Percentiles rank a stretch among this genome's conserved stretches.
Evolutionary conservation across 2,113 vertebrate species (phyloP).

Genomic region (Burhinus oedicnemus): DNA sequence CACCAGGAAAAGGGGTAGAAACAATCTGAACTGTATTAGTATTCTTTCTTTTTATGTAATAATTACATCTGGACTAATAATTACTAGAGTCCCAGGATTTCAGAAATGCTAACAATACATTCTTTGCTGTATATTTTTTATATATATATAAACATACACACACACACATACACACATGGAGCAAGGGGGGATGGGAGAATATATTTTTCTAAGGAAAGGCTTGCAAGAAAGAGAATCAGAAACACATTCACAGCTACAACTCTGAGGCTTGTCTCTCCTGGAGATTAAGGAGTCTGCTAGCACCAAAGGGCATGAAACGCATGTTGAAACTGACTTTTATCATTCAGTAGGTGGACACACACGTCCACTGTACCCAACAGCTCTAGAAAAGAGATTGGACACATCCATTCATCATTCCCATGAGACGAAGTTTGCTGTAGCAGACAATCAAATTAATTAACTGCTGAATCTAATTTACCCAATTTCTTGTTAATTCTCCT

Average conservation of each 20-base stretch:
- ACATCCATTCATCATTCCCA: conserved; percentile 27
- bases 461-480: conserved; percentile 57
- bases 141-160: background rate
- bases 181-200: background rate
- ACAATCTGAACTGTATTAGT: background rate
- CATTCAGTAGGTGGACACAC: background rate
- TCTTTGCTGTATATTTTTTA: background rate
- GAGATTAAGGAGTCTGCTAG: background rate
- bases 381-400: conserved; percentile 4
- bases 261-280: background rate
- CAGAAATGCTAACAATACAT: background rate
- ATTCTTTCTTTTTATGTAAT: background rate
- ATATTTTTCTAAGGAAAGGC: background rate
- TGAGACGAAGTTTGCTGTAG: background rate
- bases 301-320: background rate
- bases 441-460: conserved; percentile 63
- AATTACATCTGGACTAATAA: background rate
- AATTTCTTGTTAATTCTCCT: conserved; percentile 48
- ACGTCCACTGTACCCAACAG: background rate
- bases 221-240: background rate
- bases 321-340: background rate
- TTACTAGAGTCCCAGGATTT: background rate
- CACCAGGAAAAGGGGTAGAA: background rate
- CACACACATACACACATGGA: background rate
- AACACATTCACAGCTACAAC: background rate